Evolutionary conservation across 2,113 vertebrate species (phyloP).

Genomic region (Odocoileus virginianus): DNA sequence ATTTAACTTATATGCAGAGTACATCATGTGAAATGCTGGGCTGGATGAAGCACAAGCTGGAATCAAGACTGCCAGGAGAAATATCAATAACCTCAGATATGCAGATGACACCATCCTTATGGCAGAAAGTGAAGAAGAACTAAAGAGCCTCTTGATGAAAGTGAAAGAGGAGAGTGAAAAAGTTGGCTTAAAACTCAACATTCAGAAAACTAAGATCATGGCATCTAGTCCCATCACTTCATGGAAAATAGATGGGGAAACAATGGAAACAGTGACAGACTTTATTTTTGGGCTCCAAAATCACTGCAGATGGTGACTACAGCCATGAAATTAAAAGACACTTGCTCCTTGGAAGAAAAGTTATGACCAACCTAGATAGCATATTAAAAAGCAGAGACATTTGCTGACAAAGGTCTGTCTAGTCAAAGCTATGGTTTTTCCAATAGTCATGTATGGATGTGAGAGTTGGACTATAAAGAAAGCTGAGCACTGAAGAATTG

Average conservation of each 20-base stretch:
- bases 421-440: background rate
- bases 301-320: background rate
- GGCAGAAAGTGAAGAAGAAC: background rate
- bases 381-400: background rate
- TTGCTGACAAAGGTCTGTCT: background rate
- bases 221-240: background rate
- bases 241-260: background rate
- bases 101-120: background rate
- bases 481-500: rapidly evolving
- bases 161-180: background rate
- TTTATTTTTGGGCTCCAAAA: background rate
- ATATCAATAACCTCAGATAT: background rate
- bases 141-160: background rate
- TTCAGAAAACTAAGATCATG: background rate
- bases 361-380: background rate
- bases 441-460: background rate
- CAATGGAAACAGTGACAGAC: background rate
- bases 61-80: background rate
- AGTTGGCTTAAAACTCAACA: background rate
- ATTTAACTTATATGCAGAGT: background rate
- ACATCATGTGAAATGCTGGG: background rate
- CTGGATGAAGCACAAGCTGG: background rate
- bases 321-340: background rate
- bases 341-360: background rate
- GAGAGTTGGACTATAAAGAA: background rate